Percentiles rank a stretch among this genome's conserved stretches.
These are phyloP conservation scores for Melieria omissa DNA, from an alignment of 2,888 invertebrate species.

Conservation along the genomic window DNA sequence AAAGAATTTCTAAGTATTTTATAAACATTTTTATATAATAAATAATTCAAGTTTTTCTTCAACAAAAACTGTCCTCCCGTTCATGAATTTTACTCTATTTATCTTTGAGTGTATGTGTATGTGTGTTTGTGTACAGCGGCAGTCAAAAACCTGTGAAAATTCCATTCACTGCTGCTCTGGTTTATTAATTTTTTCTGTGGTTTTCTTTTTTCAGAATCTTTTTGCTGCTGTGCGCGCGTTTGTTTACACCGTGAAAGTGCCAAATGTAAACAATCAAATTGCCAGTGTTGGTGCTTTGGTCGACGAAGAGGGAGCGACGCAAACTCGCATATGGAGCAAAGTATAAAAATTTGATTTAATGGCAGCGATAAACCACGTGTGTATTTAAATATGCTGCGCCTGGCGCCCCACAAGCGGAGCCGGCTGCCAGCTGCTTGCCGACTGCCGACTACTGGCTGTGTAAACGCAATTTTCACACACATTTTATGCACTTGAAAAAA, in stretches of 20 bases:
- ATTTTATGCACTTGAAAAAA: slow-evolving; percentile 4
- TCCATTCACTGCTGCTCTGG: too few species aligned
- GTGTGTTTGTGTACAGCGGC: background rate
- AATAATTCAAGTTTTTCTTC: too few species aligned
- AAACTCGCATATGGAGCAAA: slow-evolving; percentile 27
- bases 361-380: slow-evolving; percentile 68
- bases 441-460: slow-evolving; percentile 61
- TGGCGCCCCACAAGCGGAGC: slow-evolving; percentile 31
- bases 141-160: background rate
- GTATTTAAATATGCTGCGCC: slow-evolving; percentile 65
- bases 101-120: background rate
- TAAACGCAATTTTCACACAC: slow-evolving; percentile 64
- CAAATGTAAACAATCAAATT: slow-evolving; percentile 64
- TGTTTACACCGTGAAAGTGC: slow-evolving; percentile 60
- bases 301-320: background rate
- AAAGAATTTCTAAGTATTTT: background rate
- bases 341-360: slow-evolving; percentile 67
- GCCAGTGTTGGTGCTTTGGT: slow-evolving; percentile 45
- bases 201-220: too few species aligned
- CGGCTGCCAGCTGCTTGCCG: slow-evolving; percentile 14
- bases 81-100: background rate
- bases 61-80: too few species aligned
- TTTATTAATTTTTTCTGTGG: too few species aligned
- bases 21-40: background rate
- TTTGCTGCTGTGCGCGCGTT: too few species aligned